Evolutionary conservation across 2,113 vertebrate genomes (phyloP), one percentile per base, ranked within the genome.

Genomic region (Ptilorrhoa leucosticta): DNA sequence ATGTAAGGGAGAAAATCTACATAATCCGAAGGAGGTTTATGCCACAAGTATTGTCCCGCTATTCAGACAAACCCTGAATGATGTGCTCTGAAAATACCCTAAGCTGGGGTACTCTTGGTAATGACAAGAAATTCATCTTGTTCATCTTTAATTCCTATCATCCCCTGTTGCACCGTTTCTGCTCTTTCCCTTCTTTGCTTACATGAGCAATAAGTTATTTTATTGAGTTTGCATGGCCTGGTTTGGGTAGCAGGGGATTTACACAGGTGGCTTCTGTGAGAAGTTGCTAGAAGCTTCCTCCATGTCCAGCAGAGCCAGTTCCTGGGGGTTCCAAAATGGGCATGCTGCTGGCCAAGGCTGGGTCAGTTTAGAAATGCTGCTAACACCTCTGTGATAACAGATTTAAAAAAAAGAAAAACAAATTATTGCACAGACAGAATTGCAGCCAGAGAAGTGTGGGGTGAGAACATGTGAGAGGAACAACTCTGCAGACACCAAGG

Each of bases 381-480:
- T n/a, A 60, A 58, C 0, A 0, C 15, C 31, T 42, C 20, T 60
- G 37, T 42, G 37, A 31, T 37, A 61, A 53, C 21, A 51, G 20
- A 31, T 51, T 20, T 1, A 6, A 40, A 23, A 60, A 23, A 5
- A 40, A n/a, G 11, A 10, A 23, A 69, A 33, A 23, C 26, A 48
- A 37, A 3, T 1, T 4, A 14, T 58, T 23, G 18, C 0, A 0
- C 24, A 30, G 19, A 9, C 0, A 0, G 12, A 28, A 39, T 8
- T 50, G 45, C 0, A 0, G 19, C 30, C 44, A 42, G 33, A 45
- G 33, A n/a, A 50, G 30, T 19, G 19, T 0, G 0, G 22, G 8
- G 5, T 40, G 11, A 69, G n/a, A 14, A 28, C 5, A 7, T 5
- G 19, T 30, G 65, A 42, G 54, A 48, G 9, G 23, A 70, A 1